These are phyloP conservation scores for Phlogophora meticulosa DNA, from an alignment of 2,888 invertebrate genomes.

Conservation along the genomic window DNA sequence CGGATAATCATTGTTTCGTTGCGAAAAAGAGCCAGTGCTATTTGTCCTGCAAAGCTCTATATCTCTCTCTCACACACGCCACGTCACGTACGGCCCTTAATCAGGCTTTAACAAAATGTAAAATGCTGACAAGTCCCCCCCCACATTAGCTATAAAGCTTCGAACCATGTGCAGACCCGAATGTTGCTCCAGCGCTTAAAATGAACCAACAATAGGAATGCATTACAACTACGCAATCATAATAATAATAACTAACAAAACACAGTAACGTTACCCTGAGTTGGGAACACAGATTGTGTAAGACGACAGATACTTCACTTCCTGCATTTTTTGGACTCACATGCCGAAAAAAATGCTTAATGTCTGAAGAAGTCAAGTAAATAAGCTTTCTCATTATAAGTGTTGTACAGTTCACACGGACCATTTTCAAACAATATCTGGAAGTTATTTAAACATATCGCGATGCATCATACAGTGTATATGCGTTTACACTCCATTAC, in stretches of 20 bases:
- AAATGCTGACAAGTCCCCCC: slow-evolving; percentile 13
- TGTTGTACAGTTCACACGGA: no score
- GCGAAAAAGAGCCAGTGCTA: no score
- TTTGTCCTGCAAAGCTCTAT: no score
- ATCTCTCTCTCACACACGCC: no score
- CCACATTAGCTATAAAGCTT: slow-evolving; percentile 43
- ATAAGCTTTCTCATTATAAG: no score
- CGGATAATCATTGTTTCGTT: no score
- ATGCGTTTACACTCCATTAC: slow-evolving; percentile 3
- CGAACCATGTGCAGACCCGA: slow-evolving; percentile 27
- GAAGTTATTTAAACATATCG: no score
- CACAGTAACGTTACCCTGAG: slow-evolving; percentile 29
- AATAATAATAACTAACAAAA: slow-evolving; percentile 52
- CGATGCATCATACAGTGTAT: no score
- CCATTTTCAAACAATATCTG: no score
- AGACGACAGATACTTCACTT: slow-evolving; percentile 6
- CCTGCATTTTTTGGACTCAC: not conserved
- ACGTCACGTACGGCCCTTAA: no score
- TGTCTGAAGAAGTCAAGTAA: no score
- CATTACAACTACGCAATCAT: slow-evolving; percentile 55
- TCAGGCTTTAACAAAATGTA: not conserved
- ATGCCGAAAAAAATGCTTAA: not conserved
- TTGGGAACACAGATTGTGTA: slow-evolving; percentile 15
- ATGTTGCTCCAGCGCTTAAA: slow-evolving; percentile 44
- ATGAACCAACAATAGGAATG: slow-evolving; percentile 66